Evolutionary conservation across 35 echinoderm and acorn worm species (phyloP), one percentile per base, ranked within the genome.

Genomic region (Patiria miniata): DNA sequence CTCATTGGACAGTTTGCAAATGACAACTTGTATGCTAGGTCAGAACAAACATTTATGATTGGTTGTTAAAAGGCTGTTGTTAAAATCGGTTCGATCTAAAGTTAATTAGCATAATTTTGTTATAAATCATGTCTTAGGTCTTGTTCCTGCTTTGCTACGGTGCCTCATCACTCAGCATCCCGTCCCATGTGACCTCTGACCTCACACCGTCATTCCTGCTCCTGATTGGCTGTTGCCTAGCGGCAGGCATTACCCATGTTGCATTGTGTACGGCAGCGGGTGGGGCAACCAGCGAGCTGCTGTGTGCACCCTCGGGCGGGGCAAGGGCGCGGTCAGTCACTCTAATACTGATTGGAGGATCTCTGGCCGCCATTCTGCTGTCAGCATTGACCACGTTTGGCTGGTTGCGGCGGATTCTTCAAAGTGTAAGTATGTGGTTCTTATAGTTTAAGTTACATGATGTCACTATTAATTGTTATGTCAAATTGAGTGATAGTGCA

Each of bases 211-310:
- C 52, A 51, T 26, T 84, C 39, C 77, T 77, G 26, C 82, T 92
- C n/a, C 44, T 95, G 26, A 40, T 82, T n/a, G 90, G 83, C 40
- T 99, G 96, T 87, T 92, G 86, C 77, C 28, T 92, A 44, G 90
- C 52, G 37, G 87, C 83, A 12, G 39, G 84, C 38, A 88, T 94
- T 14, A 39, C 79, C 30, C 89, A 95, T 28, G 79, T 95, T 22
- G 52, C 82, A 14, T 51, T 99, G 28, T 99, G 96, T 83, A 95
- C 93, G n/a, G 82, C 68, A 9, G 53, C 86, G 2, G 81, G 85
- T 12, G 86, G 89, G 2, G 83, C 33, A 33, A 86, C 69, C 51
- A 92, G 92, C 30, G 86, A 92, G 6, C 42, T 94, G 58, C 79
- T 99, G 17, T 99, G 96, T 61, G 68, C 55, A 8, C 30, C 61